Evolutionary conservation across 1,140 invertebrate species (phyloP), one percentile per base, ranked within the genome.

Genomic region (Lucilia sericata): DNA sequence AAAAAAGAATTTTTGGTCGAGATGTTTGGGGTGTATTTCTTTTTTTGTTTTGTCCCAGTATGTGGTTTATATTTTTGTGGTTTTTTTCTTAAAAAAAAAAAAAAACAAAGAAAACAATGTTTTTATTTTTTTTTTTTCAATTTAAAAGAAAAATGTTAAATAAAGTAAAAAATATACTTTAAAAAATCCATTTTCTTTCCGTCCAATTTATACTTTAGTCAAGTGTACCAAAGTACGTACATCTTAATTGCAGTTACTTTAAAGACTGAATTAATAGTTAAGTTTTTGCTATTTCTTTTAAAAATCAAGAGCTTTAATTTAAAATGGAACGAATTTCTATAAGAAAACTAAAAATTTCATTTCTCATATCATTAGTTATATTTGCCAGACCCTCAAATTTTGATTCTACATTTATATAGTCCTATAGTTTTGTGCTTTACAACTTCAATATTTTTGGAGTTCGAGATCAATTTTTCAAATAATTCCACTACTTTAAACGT

Each of bases 131-230:
- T 49, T 49, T 49, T 49, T 55, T 55, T 2, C 51, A 55, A 17
- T 55, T 42, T 60, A 60, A 60, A 60, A 60, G n/a, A 25, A 21
- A 21, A 70, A 21, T 70, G 2, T 70, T 70, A 70, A 70, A 70
- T 10, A 21, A 70, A 70, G 14, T n/a, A 60, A 17, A 17, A 60
- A 60, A 17, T 42, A 55, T 55, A n/a, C 51, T 55, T 55, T 10
- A 70, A 70, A 70, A 70, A 8, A 70, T 21, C n/a, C 65, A 21
- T 70, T 70, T 70, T 42, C 55, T 42, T 60, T 70, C 9, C 65
- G 21, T 70, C 10, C 65, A 70, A 21, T 70, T 70, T 70, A 19
- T 70, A 70, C 21, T 70, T 70, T 70, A 70, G 65, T 70, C 65
- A 70, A 70, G 65, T 70, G 65, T 70, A 19, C 65, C 19, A 21